Evolutionary conservation across 2,888 invertebrate genomes (phyloP), one percentile per base, ranked within the genome.

Genomic region (Megastigmus dorsalis): DNA sequence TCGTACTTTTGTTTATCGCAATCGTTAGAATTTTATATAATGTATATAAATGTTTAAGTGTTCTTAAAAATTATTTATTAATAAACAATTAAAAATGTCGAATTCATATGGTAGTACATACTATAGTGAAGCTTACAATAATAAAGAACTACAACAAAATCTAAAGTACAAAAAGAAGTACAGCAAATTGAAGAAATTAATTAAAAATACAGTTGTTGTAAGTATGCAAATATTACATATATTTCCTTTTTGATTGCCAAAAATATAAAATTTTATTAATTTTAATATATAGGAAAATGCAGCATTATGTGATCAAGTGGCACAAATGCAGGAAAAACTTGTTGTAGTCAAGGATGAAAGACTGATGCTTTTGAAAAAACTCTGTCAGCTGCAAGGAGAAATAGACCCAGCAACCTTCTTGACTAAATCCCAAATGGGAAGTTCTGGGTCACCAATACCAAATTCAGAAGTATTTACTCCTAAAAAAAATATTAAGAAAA

Each of bases 301-400:
- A 65, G 94, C 95, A 4, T 87, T 97, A 2, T 96, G 96, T 87
- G 97, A 97, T 89, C 95, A 97, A 90, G 93, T 96, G 15, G 93
- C 95, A 0, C 92, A 93, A 86, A 92, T 94, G 77, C 96, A 97
- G 88, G 94, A 95, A 82, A 94, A 94, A 85, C 92, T 95, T 59
- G 88, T 93, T 28, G 91, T 93, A 65, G 93, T 94, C 0, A 94
- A 95, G 84, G 95, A 96, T 84, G 96, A 97, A 87, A 90, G 96
- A 76, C 92, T 95, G 79, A 95, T 93, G 88, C 89, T 97, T 50
- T 89, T 96, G 30, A 92, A 93, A 78, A 95, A 95, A 86, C 88
- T 96, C 20, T 90, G 93, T 81, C 93, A 93, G 82, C 91, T 92
- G 54, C 87, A 87, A 74, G 87, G 88, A 3, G 88, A 88, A 74